phyloP scores from a whole-genome alignment of 2,113 vertebrate genomes.

The Tonatia bakeri region DNA sequence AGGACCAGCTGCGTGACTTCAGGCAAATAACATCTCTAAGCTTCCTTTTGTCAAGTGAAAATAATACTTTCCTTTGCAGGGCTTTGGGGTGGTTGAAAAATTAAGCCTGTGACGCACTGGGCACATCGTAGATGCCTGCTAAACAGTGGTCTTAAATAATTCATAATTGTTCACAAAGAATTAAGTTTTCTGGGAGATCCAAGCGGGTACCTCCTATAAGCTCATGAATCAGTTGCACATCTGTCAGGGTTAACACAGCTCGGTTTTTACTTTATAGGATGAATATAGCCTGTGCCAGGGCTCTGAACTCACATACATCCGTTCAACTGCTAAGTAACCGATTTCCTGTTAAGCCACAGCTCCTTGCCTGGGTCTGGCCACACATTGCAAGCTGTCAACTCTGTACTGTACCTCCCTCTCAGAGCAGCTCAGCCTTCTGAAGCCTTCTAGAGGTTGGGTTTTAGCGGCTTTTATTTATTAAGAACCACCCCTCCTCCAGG shows the following conservation, averaged over 20 bases:
- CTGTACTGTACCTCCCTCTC: background rate
- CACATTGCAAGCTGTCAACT: background rate
- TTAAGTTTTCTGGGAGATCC: background rate
- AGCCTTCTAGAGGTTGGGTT: background rate
- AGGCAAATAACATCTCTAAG: background rate
- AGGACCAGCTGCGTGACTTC: background rate
- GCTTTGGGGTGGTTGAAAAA: background rate
- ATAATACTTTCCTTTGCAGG: background rate
- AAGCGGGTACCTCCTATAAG: background rate
- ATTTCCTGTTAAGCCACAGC: constrained; percentile 71
- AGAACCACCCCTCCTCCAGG: background rate
- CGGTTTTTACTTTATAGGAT: background rate
- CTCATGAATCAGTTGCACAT: background rate
- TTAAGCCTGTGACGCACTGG: background rate
- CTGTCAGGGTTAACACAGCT: background rate
- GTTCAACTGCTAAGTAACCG: background rate
- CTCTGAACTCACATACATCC: constrained; percentile 29
- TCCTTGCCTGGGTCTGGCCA: constrained; percentile 11
- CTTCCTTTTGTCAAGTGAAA: background rate
- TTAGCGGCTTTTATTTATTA: background rate
- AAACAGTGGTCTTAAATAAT: background rate
- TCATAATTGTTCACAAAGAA: background rate
- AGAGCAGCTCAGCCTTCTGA: background rate
- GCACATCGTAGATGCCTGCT: background rate
- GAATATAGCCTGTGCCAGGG: background rate